Conservation (phyloP, 2,113 vertebrate genomes). For the Pogonocichla stellata region DNA sequence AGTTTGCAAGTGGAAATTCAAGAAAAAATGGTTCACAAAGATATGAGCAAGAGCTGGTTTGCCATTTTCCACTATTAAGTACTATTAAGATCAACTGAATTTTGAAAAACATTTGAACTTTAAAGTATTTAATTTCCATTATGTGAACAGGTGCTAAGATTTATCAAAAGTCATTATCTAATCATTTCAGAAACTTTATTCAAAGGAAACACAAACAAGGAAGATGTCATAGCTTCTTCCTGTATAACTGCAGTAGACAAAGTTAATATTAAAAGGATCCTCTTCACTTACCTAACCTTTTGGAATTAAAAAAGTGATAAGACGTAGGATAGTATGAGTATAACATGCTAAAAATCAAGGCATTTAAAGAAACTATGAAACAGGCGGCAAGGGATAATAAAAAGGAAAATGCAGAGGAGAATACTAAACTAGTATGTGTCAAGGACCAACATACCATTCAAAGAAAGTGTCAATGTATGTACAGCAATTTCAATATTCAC, state of each 20-base stretch:
- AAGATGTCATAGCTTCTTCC: background rate
- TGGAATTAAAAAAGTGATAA: background rate
- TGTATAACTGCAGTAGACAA: background rate
- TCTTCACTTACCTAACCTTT: background rate
- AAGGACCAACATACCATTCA: background rate
- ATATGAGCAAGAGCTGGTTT: background rate
- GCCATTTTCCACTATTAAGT: conserved; percentile 25
- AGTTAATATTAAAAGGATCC: background rate
- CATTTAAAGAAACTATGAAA: background rate
- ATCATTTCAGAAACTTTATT: conserved; percentile 52
- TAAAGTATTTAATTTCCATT: conserved; percentile 46
- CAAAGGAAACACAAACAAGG: background rate
- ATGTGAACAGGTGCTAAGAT: conserved; percentile 13
- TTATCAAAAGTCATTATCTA: conserved; percentile 45
- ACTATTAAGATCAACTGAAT: conserved; percentile 28
- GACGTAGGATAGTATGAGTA: background rate
- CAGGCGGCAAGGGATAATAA: background rate
- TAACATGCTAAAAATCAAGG: background rate
- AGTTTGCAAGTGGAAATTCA: conserved; percentile 35
- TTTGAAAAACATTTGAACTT: conserved; percentile 57
- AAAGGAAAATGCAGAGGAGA: background rate
- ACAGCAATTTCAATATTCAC: background rate
- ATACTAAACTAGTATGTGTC: background rate
- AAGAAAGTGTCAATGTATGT: background rate
- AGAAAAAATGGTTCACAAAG: conserved; percentile 21